Evolutionary conservation across 2,797 vertebrate species (phyloP).

Genomic region (Alcedo atthis): DNA sequence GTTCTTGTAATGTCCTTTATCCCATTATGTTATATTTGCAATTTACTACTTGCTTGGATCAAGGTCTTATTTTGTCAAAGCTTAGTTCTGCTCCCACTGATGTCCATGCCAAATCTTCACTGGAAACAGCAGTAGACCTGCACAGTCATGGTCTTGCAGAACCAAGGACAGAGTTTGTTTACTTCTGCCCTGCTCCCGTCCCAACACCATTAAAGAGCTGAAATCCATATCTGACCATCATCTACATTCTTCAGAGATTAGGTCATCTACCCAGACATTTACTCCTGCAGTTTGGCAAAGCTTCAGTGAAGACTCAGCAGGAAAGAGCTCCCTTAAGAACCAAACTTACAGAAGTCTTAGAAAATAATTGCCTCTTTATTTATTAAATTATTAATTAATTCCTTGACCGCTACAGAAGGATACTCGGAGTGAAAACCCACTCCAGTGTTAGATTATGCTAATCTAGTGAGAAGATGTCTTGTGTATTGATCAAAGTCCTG

Average conservation of each 20-base stretch:
- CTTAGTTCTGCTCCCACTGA: neutral
- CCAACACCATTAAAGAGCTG: neutral
- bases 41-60: neutral
- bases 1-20: neutral
- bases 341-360: neutral
- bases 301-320: neutral
- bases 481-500: slow-evolving; percentile 44
- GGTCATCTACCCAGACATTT: neutral
- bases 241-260: neutral
- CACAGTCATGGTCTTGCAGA: neutral
- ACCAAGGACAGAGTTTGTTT: neutral
- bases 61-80: neutral
- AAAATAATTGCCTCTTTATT: neutral
- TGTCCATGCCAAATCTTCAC: neutral
- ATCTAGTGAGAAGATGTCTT: slow-evolving; percentile 1
- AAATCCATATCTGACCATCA: neutral
- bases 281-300: neutral
- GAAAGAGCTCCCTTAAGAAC: neutral
- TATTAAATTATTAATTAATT: slow-evolving; percentile 14
- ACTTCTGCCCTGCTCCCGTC: neutral
- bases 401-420: slow-evolving; percentile 25
- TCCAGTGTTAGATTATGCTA: slow-evolving; percentile 45
- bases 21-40: neutral
- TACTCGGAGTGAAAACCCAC: neutral
- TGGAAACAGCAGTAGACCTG: neutral